phyloP scores from a whole-genome alignment of 2,113 vertebrate genomes.

The Xenus cinereus region DNA sequence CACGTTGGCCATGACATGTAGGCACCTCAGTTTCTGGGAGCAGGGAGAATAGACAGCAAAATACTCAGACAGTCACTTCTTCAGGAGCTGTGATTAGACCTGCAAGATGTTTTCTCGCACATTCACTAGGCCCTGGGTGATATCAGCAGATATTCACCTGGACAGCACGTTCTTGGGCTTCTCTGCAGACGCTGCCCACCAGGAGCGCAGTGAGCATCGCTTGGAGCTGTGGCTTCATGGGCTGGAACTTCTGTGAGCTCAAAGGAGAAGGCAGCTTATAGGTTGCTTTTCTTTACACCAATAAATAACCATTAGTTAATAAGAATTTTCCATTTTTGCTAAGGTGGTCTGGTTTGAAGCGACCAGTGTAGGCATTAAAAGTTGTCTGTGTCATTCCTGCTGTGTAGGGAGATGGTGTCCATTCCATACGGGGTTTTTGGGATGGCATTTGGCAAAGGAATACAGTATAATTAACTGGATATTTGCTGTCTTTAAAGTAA shows the following conservation, averaged over 20 bases:
- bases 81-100: not conserved
- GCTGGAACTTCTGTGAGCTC: not conserved
- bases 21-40: not conserved
- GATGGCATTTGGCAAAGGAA: not conserved
- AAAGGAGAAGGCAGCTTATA: not conserved
- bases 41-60: not conserved
- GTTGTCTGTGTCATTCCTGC: not conserved
- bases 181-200: not conserved
- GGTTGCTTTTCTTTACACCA: not conserved
- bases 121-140: not conserved
- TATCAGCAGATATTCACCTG: not conserved
- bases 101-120: not conserved
- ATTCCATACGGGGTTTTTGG: not conserved
- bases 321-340: not conserved
- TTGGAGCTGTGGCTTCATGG: not conserved
- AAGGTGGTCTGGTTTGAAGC: not conserved
- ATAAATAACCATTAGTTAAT: not conserved
- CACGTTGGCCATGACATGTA: fast-evolving
- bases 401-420: not conserved
- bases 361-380: not conserved
- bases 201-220: not conserved
- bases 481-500: not conserved
- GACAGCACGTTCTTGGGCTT: not conserved
- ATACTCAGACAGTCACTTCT: not conserved
- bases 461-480: not conserved